Base-by-base conservation (phyloP, 2,888 invertebrate genomes). In the Aphodius sticticus region DNA sequence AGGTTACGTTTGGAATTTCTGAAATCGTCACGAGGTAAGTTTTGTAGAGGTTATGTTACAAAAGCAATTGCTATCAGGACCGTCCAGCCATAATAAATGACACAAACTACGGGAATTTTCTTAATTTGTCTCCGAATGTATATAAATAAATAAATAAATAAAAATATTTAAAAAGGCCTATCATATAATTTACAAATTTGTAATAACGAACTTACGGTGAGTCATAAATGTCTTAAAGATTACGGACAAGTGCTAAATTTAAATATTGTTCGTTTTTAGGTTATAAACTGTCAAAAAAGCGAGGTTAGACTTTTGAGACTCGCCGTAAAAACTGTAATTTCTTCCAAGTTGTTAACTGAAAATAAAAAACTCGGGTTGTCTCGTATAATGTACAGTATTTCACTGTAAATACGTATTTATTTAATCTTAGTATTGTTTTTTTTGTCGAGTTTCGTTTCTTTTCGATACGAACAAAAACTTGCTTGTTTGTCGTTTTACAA, bases 361-460 rank as follows among this genome's bases (percentile, higher is more conserved):
- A 53, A 53, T 26, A 72, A 74, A 26, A 70, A 36, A 74, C 36
- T 74, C 74, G 74, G 53, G 37, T 74, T 36, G 36, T 74, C 37
- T 74, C 74, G n/a, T 36, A 36, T 74, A 35, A 37, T 71, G 71
- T 74, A 74, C 74, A 74, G 74, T 74, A 74, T 74, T 74, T 74
- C 74, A 74, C 37, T 74, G 74, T 74, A 74, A 74, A 74, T 74
- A 74, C 74, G 35, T 74, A 74, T 74, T 74, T 74, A 36, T 74
- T 74, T 36, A 74, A 36, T 35, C 26, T 74, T 74, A 74, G 14
- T 74, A 74, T 74, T 74, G 35, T 36, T 74, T 74, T n/a, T 74
- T 74, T 7, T 70, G 6, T 70, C n/a, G 1, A 5, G 9, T 53
- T 53, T 53, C 53, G 53, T 12, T 53, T 53, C 53, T 53, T 53